A percentile compares a stretch with the other conserved stretches of the same genome.
phyloP scores from a whole-genome alignment of 2,113 vertebrate species.

The Chloroceryle aenea region DNA sequence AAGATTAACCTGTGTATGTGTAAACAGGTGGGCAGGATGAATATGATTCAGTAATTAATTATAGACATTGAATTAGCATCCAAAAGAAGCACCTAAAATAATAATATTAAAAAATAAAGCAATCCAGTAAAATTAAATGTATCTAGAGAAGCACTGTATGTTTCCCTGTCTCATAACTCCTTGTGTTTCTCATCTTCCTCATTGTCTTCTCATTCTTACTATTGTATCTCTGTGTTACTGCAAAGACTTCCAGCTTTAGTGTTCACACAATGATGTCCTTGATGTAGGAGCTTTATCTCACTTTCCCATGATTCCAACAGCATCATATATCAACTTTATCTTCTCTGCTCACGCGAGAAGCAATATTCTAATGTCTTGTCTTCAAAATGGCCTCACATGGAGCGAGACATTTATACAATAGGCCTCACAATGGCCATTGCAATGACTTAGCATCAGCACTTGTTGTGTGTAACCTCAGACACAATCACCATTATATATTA shows the following conservation, averaged over 20 bases:
- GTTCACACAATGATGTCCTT: constrained; percentile 4
- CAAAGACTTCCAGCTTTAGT: neutral
- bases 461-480: neutral
- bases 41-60: neutral
- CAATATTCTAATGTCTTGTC: constrained; percentile 9
- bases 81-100: neutral
- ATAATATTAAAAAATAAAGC: neutral
- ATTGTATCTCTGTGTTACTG: neutral
- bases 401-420: constrained; percentile 63
- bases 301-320: neutral
- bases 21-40: neutral
- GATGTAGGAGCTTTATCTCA: constrained; percentile 53
- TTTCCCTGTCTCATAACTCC: neutral
- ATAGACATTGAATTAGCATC: neutral
- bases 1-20: neutral
- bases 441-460: constrained; percentile 37
- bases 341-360: constrained; percentile 59
- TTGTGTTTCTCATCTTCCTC: neutral
- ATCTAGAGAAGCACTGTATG: neutral
- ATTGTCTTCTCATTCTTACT: neutral
- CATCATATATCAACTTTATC: constrained; percentile 75
- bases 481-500: constrained; percentile 26
- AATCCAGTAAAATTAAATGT: neutral
- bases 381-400: neutral
- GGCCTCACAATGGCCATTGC: neutral